Conservation (phyloP, 2,888 invertebrate genomes). For the Drosophila incognita region DNA sequence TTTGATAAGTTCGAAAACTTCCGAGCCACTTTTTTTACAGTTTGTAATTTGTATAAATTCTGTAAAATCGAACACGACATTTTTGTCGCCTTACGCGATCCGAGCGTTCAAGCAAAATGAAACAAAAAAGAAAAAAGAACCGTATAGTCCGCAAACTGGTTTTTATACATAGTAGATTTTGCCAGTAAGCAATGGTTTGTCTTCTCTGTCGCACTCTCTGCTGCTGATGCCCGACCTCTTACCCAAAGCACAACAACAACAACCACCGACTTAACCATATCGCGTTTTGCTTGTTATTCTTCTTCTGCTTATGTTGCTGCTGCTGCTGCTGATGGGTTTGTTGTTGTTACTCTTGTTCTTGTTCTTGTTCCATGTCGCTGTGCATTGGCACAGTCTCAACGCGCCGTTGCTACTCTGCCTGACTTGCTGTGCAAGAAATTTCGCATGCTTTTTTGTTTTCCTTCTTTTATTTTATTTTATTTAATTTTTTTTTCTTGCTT, state of each 20-base stretch:
- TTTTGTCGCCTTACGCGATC: constrained; percentile 20
- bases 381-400: constrained; percentile 52
- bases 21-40: neutral
- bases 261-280: constrained; percentile 46
- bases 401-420: constrained; percentile 19
- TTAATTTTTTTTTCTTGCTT: constrained; percentile 19
- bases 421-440: constrained; percentile 39
- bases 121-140: constrained; percentile 40
- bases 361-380: constrained; percentile 29
- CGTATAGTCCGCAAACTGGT: constrained; percentile 51
- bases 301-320: constrained; percentile 1
- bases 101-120: constrained; percentile 12
- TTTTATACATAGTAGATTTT: constrained; percentile 45
- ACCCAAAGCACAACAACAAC: constrained; percentile 19
- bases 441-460: constrained; percentile 24
- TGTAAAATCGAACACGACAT: neutral
- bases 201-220: neutral
- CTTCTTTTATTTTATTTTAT: constrained; percentile 13
- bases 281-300: constrained; percentile 15
- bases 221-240: constrained; percentile 2
- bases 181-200: constrained; percentile 13
- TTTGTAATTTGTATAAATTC: neutral
- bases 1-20: neutral
- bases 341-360: constrained; percentile 13
- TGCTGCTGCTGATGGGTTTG: constrained; percentile 6